Evolutionary conservation across 2,113 vertebrate genomes (phyloP), one percentile per base, ranked within the genome.

Genomic region (Etheostoma cragini): DNA sequence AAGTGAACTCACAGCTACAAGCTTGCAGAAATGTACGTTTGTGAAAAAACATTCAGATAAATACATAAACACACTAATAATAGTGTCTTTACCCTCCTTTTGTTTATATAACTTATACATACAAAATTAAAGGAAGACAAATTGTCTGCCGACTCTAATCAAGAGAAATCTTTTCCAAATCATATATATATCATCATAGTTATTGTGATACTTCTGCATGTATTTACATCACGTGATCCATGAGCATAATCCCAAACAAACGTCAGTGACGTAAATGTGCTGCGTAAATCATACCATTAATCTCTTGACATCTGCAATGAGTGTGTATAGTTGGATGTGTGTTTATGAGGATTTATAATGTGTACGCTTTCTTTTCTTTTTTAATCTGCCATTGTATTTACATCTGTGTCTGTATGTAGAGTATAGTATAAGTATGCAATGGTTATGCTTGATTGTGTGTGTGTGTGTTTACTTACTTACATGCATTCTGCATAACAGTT

Each of bases 161-260:
- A 45, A 65, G 33, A 38, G 35, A 33, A n/a, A 66, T 5, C 26
- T 30, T 22, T 30, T 22, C 16, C 17, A 66, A 2, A 58, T 58
- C 35, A 38, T 11, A 71, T 35, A 54, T 38, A 47, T 38, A 49
- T 77, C 53, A 73, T 52, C 38, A 50, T 50, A 26, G 67, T 24
- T 10, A 21, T 17, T 19, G 16, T 50, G n/a, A 63, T 47, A 47
- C 3, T 11, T 42, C 4, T 22, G 22, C 35, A 78, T 66, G 11
- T 56, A 24, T 76, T 46, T 56, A 30, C 38, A 54, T 50, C 17
- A 64, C 22, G 66, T 56, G 8, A 81, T 67, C 70, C 42, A 56
- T 47, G 50, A 67, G 11, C 42, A 38, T 42, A 42, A 47, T 71
- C 50, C 60, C 19, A 65, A 78, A 72, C 8, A 56, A 50, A 33